A percentile compares a stretch with the other conserved stretches of the same genome.
Conservation (phyloP, 1,140 invertebrate species). For the Lordiphosa collinella region DNA sequence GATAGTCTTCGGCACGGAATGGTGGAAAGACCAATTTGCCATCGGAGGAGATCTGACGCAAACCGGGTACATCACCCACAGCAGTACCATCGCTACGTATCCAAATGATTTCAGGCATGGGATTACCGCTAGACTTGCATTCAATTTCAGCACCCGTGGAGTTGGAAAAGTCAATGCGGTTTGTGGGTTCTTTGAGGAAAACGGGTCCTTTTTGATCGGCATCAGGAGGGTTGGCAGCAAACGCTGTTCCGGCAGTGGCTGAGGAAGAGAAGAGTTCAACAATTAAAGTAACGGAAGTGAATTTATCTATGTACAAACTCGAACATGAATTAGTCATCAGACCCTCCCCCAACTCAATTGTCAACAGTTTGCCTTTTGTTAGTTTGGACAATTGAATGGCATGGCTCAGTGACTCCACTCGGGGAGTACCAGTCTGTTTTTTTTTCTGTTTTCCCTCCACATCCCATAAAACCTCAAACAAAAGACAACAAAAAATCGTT, state of each 20-base stretch:
- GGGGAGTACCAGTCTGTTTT: constrained; percentile 15
- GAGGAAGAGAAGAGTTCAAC: neutral
- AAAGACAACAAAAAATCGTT: constrained; percentile 46
- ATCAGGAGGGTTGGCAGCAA: constrained; percentile 71
- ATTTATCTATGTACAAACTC: neutral
- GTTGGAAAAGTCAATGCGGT: constrained; percentile 95
- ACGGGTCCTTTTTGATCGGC: constrained; percentile 86
- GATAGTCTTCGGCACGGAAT: constrained; percentile 94
- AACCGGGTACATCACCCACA: constrained; percentile 92
- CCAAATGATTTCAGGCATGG: constrained; percentile 95
- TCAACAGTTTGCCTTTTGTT: constrained; percentile 54
- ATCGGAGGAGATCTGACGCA: constrained; percentile 92
- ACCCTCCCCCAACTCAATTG: constrained; percentile 31
- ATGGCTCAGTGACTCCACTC: constrained; percentile 60
- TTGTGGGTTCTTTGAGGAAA: constrained; percentile 94
- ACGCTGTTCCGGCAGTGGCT: constrained; percentile 36
- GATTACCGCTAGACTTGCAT: constrained; percentile 94
- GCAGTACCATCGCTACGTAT: constrained; percentile 91
- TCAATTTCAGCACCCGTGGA: constrained; percentile 95
- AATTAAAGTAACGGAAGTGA: constrained; percentile 27
- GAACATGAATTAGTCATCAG: constrained; percentile 33
- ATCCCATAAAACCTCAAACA: constrained; percentile 31
- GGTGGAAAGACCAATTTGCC: constrained; percentile 96
- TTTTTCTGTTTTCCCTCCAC: constrained; percentile 15
- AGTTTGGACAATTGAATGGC: constrained; percentile 61